Base-by-base conservation (phyloP, 2,113 vertebrate genomes). In the Festucalex cinctus region DNA sequence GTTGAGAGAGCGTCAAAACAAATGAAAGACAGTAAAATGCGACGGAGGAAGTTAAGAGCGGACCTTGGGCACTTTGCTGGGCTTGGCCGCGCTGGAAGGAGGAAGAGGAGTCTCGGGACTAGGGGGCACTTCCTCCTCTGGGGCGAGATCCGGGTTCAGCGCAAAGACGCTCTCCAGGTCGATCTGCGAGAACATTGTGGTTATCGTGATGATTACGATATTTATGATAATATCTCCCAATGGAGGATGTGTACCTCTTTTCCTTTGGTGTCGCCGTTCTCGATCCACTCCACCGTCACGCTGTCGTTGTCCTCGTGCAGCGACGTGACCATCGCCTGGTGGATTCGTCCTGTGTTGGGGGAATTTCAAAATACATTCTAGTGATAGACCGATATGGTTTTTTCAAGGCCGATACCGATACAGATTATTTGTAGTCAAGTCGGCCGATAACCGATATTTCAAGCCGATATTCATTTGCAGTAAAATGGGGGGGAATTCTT, bases 261-360 rank as follows among this genome's bases (percentile, higher is more conserved):
- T 68, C 96, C 96, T 92, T 98, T 98, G 74, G 95, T 96, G 86
- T 98, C 95, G 49, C 95, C 95, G 83, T 97, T 98, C 93, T 98
- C 96, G 81, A 98, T 96, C 96, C 96, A 97, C 77, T 98, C 96
- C 80, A 98, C 95, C 4, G 95, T 98, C 80, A 96, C 94, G 3
- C 95, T 96, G 75, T 97, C 95, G 36, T 95, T 96, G 85, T 97
- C 95, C 76, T 95, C 94, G 72, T 98, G 96, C 74, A 96, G 88
- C 0, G 95, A 97, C 6, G 96, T 98, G 78, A 98, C 95, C 96
- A 98, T 98, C 71, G 96, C 96, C 90, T 98, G 94, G 81, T 98
- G 96, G 88, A 98, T 95, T 81, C 95, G 91, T 63, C 96, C 96
- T 98, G 82, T 66, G 26, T 17, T 20, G 10, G 58, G 57, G 16